Evolutionary conservation across 2,888 invertebrate species (phyloP).

Genomic region (Beris chalybata): DNA sequence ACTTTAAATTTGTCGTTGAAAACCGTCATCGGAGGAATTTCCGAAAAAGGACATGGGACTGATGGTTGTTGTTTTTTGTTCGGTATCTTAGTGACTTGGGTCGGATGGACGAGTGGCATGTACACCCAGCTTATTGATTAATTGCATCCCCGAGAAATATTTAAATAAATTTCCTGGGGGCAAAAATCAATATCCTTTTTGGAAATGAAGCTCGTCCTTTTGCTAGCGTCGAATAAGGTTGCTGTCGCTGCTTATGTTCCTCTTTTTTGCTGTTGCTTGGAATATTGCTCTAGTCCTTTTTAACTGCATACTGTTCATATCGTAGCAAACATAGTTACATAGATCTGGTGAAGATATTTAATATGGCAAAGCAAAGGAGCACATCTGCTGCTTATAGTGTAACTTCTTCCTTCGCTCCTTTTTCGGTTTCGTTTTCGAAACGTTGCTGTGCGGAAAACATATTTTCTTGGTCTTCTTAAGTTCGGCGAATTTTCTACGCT

Average conservation of each 20-base stretch:
- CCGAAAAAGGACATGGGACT: constrained; percentile 17
- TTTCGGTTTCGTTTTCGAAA: constrained; percentile 7
- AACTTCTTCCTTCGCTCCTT: constrained; percentile 2
- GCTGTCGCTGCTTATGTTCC: constrained; percentile 12
- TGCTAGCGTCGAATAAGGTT: constrained; percentile 4
- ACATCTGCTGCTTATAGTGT: constrained; percentile 35
- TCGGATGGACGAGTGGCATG: constrained; percentile 57
- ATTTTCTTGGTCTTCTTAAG: constrained; percentile 37
- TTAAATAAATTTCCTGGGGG: constrained; percentile 35
- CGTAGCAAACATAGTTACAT: background rate
- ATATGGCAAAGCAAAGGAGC: constrained; percentile 35
- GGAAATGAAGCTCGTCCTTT: constrained; percentile 28
- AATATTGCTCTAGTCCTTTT: background rate
- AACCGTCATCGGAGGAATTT: constrained; percentile 7
- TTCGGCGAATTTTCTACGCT: constrained; percentile 32
- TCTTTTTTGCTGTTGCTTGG: constrained; percentile 3
- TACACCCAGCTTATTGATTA: constrained; percentile 37
- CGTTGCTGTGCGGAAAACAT: constrained; percentile 28
- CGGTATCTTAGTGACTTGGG: constrained; percentile 7
- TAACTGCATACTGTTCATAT: background rate
- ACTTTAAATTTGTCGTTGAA: constrained; percentile 20
- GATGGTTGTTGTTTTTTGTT: constrained; percentile 7
- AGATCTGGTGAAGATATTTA: constrained; percentile 36
- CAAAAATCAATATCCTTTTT: constrained; percentile 38
- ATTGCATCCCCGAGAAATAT: constrained; percentile 36